Base-by-base conservation (phyloP, 1,140 invertebrate genomes). In the Drosophila pallidifrons region DNA sequence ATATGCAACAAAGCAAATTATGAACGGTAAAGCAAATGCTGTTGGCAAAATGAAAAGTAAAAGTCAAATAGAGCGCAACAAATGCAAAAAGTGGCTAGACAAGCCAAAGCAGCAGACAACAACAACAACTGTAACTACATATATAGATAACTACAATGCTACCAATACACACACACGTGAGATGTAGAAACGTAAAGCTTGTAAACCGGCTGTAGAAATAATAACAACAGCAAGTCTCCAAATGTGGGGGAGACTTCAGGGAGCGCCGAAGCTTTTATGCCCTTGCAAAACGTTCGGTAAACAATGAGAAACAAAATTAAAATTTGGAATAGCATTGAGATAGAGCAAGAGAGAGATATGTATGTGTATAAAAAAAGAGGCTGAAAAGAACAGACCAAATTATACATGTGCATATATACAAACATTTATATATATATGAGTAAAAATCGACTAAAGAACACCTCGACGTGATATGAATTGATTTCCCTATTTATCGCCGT, bases 31-130 rank as follows among this genome's bases (percentile, higher is more conserved):
- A 68, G 77, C 32, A 8, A 13, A 64, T 30, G 55, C 32, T 30
- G 61, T 35, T 77, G 71, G 59, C 77, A 83, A 63, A 80, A 89
- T 89, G 66, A 88, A 88, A 88, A 88, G 85, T 89, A 88, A 88
- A 88, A 88, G 83, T 89, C 83, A 88, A 87, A 87, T 89, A 77
- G 85, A 82, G 81, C 81, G 81, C 79, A 76, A 76, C 68, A 83
- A 81, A 80, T 76, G 67, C 80, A 88, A 83, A 86, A 88, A 88
- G 79, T 80, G 71, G 69, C 61, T 51, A 83, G 67, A 80, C 83
- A 72, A 67, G 73, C 8, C 25, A 13, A 59, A 63, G 32, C 25
- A 20, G 55, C 32, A 49, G 49, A 25, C 57, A 35, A 58, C 35
- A 43, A 46, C 41, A 41, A 47, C 28, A 72, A 16, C 41, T 25